Evolutionary conservation across 2,888 invertebrate genomes (phyloP).

Genomic region (Gymnoscelis rufifasciata): DNA sequence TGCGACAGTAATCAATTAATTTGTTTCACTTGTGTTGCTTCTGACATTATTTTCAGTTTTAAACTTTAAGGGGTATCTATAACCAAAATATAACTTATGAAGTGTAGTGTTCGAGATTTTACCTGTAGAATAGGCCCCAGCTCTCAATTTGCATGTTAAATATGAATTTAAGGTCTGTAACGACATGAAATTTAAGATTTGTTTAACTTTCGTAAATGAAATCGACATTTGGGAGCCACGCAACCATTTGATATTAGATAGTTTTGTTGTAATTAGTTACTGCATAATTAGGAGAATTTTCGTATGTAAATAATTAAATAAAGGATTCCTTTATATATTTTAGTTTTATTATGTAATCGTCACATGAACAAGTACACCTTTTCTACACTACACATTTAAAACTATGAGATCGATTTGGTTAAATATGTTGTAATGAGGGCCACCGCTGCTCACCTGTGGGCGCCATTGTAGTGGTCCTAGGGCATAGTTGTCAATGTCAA

Average conservation of each 20-base stretch:
- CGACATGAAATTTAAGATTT: constrained; percentile 14
- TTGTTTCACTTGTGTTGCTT: constrained; percentile 10
- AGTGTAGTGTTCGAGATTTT: too few species aligned
- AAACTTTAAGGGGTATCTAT: too few species aligned
- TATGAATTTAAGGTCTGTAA: constrained; percentile 31
- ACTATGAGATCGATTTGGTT: constrained; percentile 18
- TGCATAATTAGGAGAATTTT: constrained; percentile 73
- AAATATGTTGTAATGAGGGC: too few species aligned
- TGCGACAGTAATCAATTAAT: not conserved
- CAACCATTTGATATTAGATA: constrained; percentile 68
- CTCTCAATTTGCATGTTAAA: constrained; percentile 17
- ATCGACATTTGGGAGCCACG: constrained; percentile 41
- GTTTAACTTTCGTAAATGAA: constrained; percentile 19
- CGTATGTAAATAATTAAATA: constrained; percentile 77
- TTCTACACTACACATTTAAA: not conserved
- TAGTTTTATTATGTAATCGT: constrained; percentile 38
- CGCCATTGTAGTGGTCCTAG: too few species aligned
- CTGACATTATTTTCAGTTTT: not conserved
- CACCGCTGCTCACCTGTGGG: too few species aligned
- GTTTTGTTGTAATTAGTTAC: constrained; percentile 73
- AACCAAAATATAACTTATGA: too few species aligned
- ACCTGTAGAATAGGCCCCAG: not conserved
- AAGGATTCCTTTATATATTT: constrained; percentile 65
- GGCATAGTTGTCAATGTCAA: too few species aligned
- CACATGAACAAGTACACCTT: not conserved